These are phyloP conservation scores for Barnardius zonarius DNA, from an alignment of 2,113 vertebrate species.

Conservation along the genomic window DNA sequence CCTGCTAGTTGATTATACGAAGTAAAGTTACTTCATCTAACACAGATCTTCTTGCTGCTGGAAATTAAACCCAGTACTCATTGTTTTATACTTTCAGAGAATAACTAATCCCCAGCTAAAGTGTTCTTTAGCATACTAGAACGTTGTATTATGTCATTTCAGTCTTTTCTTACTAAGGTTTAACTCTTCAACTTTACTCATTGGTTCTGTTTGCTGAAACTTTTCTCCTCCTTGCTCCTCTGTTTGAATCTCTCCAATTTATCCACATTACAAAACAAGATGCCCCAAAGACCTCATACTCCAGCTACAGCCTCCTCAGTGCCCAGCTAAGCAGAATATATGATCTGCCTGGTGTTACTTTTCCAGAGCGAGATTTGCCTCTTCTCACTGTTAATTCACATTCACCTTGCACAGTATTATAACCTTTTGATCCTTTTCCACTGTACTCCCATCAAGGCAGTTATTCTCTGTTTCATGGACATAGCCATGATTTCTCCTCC, in stretches of 20 bases:
- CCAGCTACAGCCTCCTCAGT: background rate
- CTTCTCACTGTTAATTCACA: background rate
- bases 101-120: background rate
- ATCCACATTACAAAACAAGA: background rate
- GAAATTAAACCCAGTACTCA: background rate
- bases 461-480: background rate
- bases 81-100: background rate
- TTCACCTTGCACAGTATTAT: background rate
- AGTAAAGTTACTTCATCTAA: background rate
- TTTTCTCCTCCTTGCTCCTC: background rate
- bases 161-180: background rate
- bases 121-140: background rate
- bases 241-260: background rate
- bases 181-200: background rate
- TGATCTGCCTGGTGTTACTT: background rate
- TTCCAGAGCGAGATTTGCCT: background rate
- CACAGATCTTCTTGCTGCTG: background rate
- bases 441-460: background rate
- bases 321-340: background rate
- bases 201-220: background rate
- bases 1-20: background rate
- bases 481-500: background rate
- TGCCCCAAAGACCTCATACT: background rate
- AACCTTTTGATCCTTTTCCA: background rate
- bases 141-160: background rate